These are phyloP conservation scores for Chelonus formosanus DNA, from an alignment of 2,888 invertebrate genomes.

Conservation along the genomic window DNA sequence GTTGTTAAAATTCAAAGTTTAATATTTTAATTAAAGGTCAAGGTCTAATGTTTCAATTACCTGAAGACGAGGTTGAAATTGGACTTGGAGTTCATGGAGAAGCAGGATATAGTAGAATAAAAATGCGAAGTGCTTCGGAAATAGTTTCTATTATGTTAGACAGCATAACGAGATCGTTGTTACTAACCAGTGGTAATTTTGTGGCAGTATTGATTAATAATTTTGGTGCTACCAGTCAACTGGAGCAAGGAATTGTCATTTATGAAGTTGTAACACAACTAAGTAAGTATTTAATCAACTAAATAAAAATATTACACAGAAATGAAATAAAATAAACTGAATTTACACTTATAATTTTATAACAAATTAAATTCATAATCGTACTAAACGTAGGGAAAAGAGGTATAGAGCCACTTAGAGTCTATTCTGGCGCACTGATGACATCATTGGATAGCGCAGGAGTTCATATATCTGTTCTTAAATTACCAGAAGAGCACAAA, in stretches of 20 bases:
- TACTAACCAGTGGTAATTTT: slow-evolving; percentile 51
- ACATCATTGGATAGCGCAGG: slow-evolving; percentile 84
- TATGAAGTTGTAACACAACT: slow-evolving; percentile 73
- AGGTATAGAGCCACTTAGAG: slow-evolving; percentile 50
- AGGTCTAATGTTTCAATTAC: slow-evolving; percentile 71
- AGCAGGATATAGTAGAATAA: slow-evolving; percentile 68
- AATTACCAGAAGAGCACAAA: slow-evolving; percentile 64
- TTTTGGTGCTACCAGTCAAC: slow-evolving; percentile 76
- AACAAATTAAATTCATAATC: slow-evolving; percentile 17
- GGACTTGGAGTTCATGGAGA: slow-evolving; percentile 70
- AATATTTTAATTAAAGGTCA: slow-evolving; percentile 44
- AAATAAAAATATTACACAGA: neutral
- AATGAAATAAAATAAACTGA: neutral
- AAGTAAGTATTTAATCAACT: slow-evolving; percentile 64
- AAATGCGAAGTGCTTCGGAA: slow-evolving; percentile 63
- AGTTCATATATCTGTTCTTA: slow-evolving; percentile 77
- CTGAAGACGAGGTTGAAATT: slow-evolving; percentile 73
- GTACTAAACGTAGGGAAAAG: slow-evolving; percentile 43
- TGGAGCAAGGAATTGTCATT: slow-evolving; percentile 79
- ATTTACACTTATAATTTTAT: neutral
- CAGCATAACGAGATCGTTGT: slow-evolving; percentile 48
- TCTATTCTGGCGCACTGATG: slow-evolving; percentile 69
- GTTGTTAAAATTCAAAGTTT: neutral
- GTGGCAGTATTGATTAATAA: slow-evolving; percentile 81
- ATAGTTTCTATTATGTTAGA: slow-evolving; percentile 67